Evolutionary conservation across 2,888 invertebrate species (phyloP).

Genomic region (Cancer borealis): DNA sequence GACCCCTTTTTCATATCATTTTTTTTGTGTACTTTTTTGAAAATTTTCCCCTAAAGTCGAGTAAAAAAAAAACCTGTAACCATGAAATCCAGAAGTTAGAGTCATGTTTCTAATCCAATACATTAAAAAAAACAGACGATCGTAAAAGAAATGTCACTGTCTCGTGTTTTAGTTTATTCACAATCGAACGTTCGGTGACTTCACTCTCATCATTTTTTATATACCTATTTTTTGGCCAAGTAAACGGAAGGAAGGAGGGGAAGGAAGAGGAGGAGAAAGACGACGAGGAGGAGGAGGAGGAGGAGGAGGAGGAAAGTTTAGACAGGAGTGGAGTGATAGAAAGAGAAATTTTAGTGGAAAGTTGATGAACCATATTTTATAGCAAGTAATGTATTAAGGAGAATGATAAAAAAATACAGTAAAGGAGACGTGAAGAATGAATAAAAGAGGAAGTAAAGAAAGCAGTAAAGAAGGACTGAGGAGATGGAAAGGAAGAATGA

Average conservation of each 20-base stretch:
- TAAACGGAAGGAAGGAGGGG: constrained; percentile 41
- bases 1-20: no score
- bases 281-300: constrained; percentile 37
- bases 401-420: background rate
- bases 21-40: no score
- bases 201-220: constrained; percentile 17
- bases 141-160: background rate
- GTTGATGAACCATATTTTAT: background rate
- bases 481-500: background rate
- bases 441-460: background rate
- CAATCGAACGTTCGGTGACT: background rate
- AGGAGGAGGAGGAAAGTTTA: constrained; percentile 22
- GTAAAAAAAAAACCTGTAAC: background rate
- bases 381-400: background rate
- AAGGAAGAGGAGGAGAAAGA: constrained; percentile 39
- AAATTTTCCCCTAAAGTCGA: background rate
- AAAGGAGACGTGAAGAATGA: background rate
- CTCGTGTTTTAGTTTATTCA: background rate
- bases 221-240: background rate
- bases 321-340: constrained; percentile 23
- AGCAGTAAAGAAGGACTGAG: no score
- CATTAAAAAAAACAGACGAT: background rate
- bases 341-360: background rate
- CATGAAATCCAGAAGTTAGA: background rate
- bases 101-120: background rate